Conservation (phyloP, 2,113 vertebrate genomes). For the sheep (Ovis aries) region DNA sequence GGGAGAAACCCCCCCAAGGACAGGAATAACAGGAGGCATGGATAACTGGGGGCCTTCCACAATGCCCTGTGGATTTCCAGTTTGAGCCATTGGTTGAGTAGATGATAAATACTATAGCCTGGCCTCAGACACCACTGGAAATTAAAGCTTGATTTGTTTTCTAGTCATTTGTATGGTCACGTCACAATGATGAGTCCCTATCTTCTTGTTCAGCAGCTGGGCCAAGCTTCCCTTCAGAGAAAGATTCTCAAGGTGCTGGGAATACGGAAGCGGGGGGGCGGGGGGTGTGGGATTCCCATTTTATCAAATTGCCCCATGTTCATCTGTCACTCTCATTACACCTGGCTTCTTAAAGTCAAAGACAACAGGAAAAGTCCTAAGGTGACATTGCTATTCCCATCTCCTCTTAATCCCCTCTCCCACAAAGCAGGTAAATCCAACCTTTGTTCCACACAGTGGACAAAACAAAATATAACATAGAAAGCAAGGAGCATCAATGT, state of each 20-base stretch:
- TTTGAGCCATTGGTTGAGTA: background rate
- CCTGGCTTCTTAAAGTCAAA: background rate
- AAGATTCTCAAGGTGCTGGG: background rate
- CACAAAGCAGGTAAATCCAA: background rate
- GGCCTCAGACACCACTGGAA: background rate
- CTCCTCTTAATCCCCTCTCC: background rate
- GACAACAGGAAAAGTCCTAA: background rate
- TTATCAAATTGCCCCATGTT: background rate
- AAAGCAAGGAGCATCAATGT: background rate
- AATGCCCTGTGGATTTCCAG: background rate
- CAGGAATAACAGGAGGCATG: background rate
- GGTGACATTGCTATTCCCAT: background rate
- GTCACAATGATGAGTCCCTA: background rate
- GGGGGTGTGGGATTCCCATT: background rate
- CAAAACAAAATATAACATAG: conserved; percentile 43
- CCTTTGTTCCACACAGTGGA: conserved; percentile 38
- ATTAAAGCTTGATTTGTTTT: background rate
- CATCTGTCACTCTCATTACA: background rate
- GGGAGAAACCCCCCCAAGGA: background rate
- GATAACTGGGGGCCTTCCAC: accelerated
- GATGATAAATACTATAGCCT: accelerated
- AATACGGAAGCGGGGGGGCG: accelerated
- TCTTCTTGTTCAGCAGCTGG: background rate
- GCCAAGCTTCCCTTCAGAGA: background rate
- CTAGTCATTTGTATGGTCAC: background rate